Base-by-base conservation (phyloP, 2,888 invertebrate genomes). In the Branchellion lobata region DNA sequence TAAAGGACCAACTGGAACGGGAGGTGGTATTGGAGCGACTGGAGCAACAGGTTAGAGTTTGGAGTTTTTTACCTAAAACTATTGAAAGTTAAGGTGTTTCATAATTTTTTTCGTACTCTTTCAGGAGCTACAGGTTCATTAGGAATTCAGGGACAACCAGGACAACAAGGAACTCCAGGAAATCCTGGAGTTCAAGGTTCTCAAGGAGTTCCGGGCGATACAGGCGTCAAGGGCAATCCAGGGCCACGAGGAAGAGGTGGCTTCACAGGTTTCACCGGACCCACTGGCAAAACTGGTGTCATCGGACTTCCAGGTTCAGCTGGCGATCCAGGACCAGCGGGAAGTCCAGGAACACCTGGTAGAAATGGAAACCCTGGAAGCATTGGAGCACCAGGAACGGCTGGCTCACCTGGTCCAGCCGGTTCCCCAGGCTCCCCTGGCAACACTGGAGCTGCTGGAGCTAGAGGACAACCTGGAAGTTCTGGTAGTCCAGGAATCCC, bases 401-500 rank as follows among this genome's bases (percentile, higher is more conserved):
- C 61, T 14, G 61, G 61, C 5, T 3, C 5, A 3, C 5, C 29
- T 34, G 80, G 80, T 29, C 34, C 80, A 51, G 8, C n/a, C 21
- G 80, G 80, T 36, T 31, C 18, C 0, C 8, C 77, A 40, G 80
- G 80, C 18, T 31, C 47, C 11, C 40, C 5, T 34, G 81, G 81
- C 47, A n/a, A 27, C 5, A 2, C 53, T 21, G 81, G 81, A 0
- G 53, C 79, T 29, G 14, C 68, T 29, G 81, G 81, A 27, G n/a
- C 29, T 71, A 65, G 65, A 40, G 81, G 81, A 71, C 51, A 21
- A 68, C 1, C 57, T 68, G 81, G 81, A 57, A 11, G 3, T n/a
- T 14, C 34, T 40, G 81, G 81, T 51, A 40, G 51, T 73, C 75
- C 65, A 3, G 81, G 81, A 8, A 29, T 61, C 57, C 75, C 31